A percentile compares a stretch with the other conserved stretches of the same genome.
These are phyloP conservation scores for Prinia subflava DNA, from an alignment of 2,113 vertebrate genomes.

Conservation along the genomic window DNA sequence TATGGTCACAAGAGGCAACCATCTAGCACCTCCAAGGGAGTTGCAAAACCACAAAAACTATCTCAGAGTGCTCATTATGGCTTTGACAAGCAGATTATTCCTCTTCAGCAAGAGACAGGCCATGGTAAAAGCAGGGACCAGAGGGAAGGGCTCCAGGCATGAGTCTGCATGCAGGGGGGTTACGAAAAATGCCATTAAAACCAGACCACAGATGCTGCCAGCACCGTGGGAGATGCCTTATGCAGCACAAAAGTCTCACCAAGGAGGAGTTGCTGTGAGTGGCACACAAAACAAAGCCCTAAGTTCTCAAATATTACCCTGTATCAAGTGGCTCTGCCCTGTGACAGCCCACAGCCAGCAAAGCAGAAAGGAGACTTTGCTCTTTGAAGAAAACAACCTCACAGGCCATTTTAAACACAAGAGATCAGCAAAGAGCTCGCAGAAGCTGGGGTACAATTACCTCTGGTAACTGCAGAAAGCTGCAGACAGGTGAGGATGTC, in stretches of 20 bases:
- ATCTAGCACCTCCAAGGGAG: neutral
- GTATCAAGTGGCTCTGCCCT: neutral
- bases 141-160: neutral
- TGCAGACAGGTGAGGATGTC: slow-evolving; percentile 36
- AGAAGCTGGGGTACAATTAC: slow-evolving; percentile 19
- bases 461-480: neutral
- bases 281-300: neutral
- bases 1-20: neutral
- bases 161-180: neutral
- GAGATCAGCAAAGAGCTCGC: neutral
- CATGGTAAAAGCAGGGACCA: neutral
- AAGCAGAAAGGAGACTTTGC: neutral
- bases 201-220: slow-evolving; percentile 12
- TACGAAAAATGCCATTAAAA: neutral
- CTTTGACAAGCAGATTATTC: neutral
- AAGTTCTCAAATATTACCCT: neutral
- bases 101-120: neutral
- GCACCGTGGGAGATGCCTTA: neutral
- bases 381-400: neutral
- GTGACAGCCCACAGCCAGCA: neutral
- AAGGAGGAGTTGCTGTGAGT: neutral
- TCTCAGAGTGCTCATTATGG: neutral
- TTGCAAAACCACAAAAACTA: neutral
- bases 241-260: neutral
- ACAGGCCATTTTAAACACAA: neutral